Base-by-base conservation (phyloP, 2,113 vertebrate species). In the Labrus mixtus region DNA sequence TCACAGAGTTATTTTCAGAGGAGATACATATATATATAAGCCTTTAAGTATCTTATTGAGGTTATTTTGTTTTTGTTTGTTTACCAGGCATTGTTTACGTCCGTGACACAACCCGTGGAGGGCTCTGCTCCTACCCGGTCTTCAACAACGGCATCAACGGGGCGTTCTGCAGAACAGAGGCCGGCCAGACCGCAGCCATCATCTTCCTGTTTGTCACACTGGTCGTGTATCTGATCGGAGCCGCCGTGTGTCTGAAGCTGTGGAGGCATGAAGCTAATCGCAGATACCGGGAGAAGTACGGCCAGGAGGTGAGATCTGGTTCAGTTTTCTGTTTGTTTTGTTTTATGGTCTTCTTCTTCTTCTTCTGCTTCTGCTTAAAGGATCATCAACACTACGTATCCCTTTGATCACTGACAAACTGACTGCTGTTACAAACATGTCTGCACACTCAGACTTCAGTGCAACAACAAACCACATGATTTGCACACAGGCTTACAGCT, bases 201-300 rank as follows among this genome's bases (percentile, higher is more conserved):
- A 96, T 99, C 87, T 99, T 99, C 83, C 89, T 99, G 6, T 99
- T 99, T 36, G 91, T 96, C 91, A 96, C 91, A 0, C 94, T 96
- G 92, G 53, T 97, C 0, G 59, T 98, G 1, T 99, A 99, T 75
- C 94, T 99, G 37, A 93, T 98, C 0, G 93, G 97, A 1, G 96
- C 96, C 0, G 54, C 96, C 10, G 95, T 98, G 51, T 95, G 94
- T 69, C 93, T 99, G 0, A 99, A 99, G 92, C 51, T 99, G 3
- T 99, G 98, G 98, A 92, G 97, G 50, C 97, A 98, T 0, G 98
- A 99, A 80, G 94, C 78, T 0, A 94, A 95, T 0, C 95, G 97
- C n/a, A 92, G 89, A 60, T 95, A 95, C 8, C 84, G 92, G 67
- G 94, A 98, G 22, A 84, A 66, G 10, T 66, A 95, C 68, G 93